Conservation (phyloP, 2,113 vertebrate species). For the Labeo catla region DNA sequence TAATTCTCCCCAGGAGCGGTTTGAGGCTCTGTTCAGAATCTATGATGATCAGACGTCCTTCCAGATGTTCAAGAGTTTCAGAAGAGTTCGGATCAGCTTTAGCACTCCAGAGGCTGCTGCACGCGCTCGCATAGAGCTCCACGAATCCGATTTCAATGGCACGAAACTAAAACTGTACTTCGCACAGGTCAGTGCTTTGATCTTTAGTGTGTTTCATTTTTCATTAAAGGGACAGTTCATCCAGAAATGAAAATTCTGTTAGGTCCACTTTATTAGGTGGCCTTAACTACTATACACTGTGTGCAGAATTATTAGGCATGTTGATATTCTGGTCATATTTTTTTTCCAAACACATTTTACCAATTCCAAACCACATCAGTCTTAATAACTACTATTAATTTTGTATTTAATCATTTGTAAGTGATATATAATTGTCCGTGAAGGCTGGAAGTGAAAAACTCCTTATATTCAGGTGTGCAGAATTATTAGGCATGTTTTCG, state of each 20-base stretch:
- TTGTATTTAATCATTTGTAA: too few relatives aligned
- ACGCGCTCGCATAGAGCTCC: constrained; percentile 91
- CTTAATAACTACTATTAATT: too few relatives aligned
- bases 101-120: constrained; percentile 92
- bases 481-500: too few relatives aligned
- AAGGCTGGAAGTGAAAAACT: too few relatives aligned
- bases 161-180: constrained; percentile 94
- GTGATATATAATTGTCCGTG: too few relatives aligned
- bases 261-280: too few relatives aligned
- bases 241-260: not conserved
- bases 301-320: too few relatives aligned
- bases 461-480: too few relatives aligned
- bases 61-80: constrained; percentile 96
- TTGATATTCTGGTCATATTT: too few relatives aligned
- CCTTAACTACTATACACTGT: too few relatives aligned
- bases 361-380: too few relatives aligned
- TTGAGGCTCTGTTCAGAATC: constrained; percentile 88
- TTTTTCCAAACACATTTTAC: too few relatives aligned
- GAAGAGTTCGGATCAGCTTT: constrained; percentile 95
- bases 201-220: not conserved
- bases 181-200: constrained; percentile 84
- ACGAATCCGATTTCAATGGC: constrained; percentile 89
- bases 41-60: constrained; percentile 91
- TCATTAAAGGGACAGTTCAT: not conserved
- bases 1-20: constrained; percentile 83